A percentile compares a stretch with the other conserved stretches of the same genome.
Conservation (phyloP, 2,888 invertebrate species). For the Marronus borbonicus region DNA sequence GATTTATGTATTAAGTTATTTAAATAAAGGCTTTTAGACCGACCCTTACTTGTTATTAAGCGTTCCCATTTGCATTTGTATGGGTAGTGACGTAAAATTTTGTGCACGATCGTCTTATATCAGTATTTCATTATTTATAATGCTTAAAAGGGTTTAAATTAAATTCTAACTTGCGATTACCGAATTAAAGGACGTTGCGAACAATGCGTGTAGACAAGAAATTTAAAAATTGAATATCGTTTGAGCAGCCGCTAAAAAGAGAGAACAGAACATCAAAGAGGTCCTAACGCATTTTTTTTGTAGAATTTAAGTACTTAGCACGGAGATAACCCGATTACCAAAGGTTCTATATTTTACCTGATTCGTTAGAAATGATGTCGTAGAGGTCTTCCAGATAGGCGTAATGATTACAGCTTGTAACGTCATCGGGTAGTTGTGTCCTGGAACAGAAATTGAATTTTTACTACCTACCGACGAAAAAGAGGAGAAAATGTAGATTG, state of each 20-base stretch:
- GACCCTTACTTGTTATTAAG: neutral
- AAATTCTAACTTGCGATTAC: neutral
- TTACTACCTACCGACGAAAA: constrained; percentile 13
- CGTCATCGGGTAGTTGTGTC: constrained; percentile 77
- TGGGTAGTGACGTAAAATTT: neutral
- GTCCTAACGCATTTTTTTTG: constrained; percentile 32
- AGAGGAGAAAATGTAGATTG: constrained; percentile 8
- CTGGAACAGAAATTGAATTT: constrained; percentile 71
- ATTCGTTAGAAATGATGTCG: constrained; percentile 77
- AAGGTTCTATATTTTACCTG: constrained; percentile 71
- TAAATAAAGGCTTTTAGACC: neutral
- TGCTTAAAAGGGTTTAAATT: neutral
- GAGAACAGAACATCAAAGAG: constrained; percentile 4
- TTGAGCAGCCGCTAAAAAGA: neutral
- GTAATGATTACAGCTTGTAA: constrained; percentile 78
- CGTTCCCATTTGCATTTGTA: neutral
- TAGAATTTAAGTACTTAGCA: constrained; percentile 10
- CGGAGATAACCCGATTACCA: constrained; percentile 22
- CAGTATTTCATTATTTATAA: neutral
- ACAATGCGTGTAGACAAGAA: neutral
- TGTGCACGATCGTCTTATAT: neutral
- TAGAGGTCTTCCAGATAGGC: constrained; percentile 83
- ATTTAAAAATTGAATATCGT: constrained; percentile 24
- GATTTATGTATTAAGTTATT: too few relatives aligned
- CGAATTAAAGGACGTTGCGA: neutral